A percentile compares a stretch with the other conserved stretches of the same genome.
phyloP scores from a whole-genome alignment of 2,113 vertebrate species.

The Nycticorax nycticorax region DNA sequence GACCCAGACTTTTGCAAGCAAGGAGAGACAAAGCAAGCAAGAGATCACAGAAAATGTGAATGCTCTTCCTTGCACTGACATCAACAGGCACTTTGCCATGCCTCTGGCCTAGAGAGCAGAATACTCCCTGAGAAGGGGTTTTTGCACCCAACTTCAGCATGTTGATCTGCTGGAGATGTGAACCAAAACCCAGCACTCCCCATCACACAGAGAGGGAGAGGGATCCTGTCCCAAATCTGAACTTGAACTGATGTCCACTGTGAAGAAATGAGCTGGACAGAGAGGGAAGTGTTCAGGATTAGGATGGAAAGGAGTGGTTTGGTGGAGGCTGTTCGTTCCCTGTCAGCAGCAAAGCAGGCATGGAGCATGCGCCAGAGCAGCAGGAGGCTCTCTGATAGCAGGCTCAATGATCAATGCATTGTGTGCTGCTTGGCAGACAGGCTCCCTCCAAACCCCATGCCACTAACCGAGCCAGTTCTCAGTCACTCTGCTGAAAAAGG shows the following conservation, averaged over 20 bases:
- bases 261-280: not conserved
- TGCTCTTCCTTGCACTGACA: not conserved
- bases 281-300: not conserved
- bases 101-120: not conserved
- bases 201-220: not conserved
- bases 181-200: not conserved
- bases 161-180: not conserved
- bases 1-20: not conserved
- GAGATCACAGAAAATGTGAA: not conserved
- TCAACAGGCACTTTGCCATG: not conserved
- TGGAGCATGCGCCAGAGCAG: not conserved
- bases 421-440: not conserved
- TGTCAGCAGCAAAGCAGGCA: not conserved
- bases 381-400: not conserved
- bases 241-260: not conserved
- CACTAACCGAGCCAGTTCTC: fast-evolving
- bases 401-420: not conserved
- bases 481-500: not conserved
- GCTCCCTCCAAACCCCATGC: not conserved
- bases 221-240: not conserved
- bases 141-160: not conserved
- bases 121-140: not conserved
- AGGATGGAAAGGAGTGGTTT: not conserved
- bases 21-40: not conserved
- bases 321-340: not conserved